These are phyloP conservation scores for Rugalucina vietnamica DNA, from an alignment of 2,888 invertebrate species.

Conservation along the genomic window DNA sequence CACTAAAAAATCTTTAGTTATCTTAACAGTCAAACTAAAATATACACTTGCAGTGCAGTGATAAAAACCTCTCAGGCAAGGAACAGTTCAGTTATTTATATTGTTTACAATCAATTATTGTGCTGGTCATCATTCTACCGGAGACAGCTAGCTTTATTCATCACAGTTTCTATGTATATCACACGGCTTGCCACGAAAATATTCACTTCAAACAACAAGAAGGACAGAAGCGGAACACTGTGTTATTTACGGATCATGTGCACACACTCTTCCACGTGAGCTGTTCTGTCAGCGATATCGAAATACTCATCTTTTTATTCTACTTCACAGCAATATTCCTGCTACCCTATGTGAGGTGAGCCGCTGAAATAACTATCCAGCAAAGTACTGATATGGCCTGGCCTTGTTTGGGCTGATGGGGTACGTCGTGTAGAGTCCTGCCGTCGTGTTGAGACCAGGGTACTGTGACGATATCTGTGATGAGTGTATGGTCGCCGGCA, in stretches of 20 bases:
- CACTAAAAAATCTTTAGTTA: no score
- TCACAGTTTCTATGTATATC: background rate
- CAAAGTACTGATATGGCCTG: conserved; percentile 86
- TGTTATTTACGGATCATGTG: background rate
- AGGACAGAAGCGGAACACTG: conserved; percentile 6
- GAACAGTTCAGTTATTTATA: no score
- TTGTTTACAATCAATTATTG: no score
- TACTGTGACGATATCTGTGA: conserved; percentile 84
- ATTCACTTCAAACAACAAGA: background rate
- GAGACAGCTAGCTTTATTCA: conserved; percentile 11
- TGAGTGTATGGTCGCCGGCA: conserved; percentile 71
- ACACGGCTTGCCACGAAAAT: conserved; percentile 2
- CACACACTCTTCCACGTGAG: background rate
- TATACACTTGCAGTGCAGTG: no score
- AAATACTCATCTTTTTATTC: background rate
- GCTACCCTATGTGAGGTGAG: background rate
- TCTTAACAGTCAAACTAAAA: no score
- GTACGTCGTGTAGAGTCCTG: conserved; percentile 87
- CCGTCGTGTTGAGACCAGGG: conserved; percentile 87
- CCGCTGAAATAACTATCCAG: conserved; percentile 55
- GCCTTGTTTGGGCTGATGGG: conserved; percentile 89
- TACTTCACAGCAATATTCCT: background rate
- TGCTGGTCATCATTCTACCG: no score
- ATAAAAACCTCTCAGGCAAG: no score
- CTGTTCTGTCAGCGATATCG: background rate